Base-by-base conservation (phyloP, 2,797 vertebrate genomes). In the Morelia viridis region DNA sequence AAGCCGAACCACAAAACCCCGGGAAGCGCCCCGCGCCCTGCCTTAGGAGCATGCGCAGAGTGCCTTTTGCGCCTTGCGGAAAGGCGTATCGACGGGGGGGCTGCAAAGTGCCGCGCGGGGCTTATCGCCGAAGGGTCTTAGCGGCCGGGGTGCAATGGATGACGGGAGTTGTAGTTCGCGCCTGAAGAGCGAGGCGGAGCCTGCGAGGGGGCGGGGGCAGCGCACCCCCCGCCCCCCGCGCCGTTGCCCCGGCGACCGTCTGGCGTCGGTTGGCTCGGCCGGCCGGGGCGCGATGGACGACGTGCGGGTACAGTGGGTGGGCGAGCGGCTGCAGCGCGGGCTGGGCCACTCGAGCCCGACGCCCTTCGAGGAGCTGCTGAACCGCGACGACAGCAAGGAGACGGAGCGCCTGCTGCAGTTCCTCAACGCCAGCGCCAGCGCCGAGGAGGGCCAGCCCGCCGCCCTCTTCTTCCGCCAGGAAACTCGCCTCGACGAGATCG, bases 291-390 rank as follows among this genome's bases (percentile, higher is more conserved):
- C 2, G 0, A 98, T 98, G 95, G 96, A 97, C 91, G 99, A 99
- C 91, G 96, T 98, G 87, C 97, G 99, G n/a, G 94, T 99, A 94
- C 97, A 96, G 94, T 99, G 99, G 99, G 95, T 99, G 86, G 97
- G 98, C 91, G 97, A 98, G 91, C 96, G 97, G 3, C 97, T 98
- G 0, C 97, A 96, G 41, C 85, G 93, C 0, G 94, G 95, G 5
- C 97, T 99, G 62, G 90, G 94, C 85, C 87, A 99, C 50, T 87
- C 62, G 0, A 97, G 97, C 19, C 95, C 97, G 0, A 89, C 65
- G 22, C 96, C 96, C 86, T 98, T 99, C 88, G 98, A 99, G 89
- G 98, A 98, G 24, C 97, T 99, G 56, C 96, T 99, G 71, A 95
- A 5, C 50, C 97, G 98, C 3, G 61, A 92, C 0, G 98, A 98